These are phyloP conservation scores for Drosophila sordidula DNA, from an alignment of 2,888 invertebrate genomes.

Conservation along the genomic window DNA sequence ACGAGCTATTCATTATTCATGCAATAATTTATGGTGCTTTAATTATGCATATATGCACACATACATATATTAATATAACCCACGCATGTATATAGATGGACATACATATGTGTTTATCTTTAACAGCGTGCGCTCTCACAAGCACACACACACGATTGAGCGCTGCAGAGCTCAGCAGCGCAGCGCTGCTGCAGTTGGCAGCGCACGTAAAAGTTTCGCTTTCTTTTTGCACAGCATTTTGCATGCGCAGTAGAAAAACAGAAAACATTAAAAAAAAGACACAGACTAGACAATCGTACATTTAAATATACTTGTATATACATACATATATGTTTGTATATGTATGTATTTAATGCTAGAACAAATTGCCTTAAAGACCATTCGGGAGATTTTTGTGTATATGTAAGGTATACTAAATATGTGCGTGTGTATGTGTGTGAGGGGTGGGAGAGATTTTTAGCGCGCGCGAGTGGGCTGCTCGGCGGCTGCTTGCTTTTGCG, in stretches of 20 bases:
- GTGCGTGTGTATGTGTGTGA: conserved; percentile 5
- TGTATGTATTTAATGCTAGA: conserved; percentile 38
- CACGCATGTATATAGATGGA: conserved; percentile 1
- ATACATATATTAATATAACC: background rate
- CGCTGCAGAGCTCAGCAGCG: conserved; percentile 19
- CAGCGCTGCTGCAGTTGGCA: conserved; percentile 32
- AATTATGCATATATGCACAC: conserved; percentile 46
- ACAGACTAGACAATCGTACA: conserved; percentile 31
- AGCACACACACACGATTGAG: conserved; percentile 3
- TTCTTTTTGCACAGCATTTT: conserved; percentile 81
- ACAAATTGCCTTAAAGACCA: conserved; percentile 47
- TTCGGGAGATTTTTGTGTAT: conserved; percentile 56
- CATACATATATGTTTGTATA: conserved; percentile 13
- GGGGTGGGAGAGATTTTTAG: conserved; percentile 32
- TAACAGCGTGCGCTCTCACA: conserved; percentile 9
- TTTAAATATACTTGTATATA: background rate
- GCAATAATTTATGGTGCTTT: conserved; percentile 48
- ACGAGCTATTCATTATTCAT: conserved; percentile 53
- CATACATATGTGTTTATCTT: conserved; percentile 6
- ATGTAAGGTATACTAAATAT: background rate
- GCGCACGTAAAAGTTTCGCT: conserved; percentile 72
- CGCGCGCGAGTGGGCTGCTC: conserved; percentile 31
- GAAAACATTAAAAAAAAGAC: conserved; percentile 34
- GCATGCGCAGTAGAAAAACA: conserved; percentile 76
- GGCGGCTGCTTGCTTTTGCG: conserved; percentile 26